These are phyloP conservation scores for Serilophus lunatus DNA, from an alignment of 2,113 vertebrate species.

Conservation along the genomic window DNA sequence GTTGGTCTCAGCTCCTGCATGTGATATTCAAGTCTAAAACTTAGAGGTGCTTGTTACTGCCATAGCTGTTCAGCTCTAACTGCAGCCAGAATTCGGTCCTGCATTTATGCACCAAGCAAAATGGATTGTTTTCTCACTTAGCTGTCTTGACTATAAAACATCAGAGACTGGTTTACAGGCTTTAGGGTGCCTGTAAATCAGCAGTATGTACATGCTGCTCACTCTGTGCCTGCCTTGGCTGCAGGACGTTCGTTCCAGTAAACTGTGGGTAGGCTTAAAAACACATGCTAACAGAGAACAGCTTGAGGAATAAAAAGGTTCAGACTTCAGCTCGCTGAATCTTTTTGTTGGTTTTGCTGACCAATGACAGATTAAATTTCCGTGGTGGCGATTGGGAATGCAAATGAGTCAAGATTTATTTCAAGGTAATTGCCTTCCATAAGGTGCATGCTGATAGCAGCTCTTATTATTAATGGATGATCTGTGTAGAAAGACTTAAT, in stretches of 20 bases:
- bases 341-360: neutral
- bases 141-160: neutral
- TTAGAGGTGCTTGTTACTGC: neutral
- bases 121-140: neutral
- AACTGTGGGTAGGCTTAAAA: neutral
- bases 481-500: neutral
- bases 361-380: neutral
- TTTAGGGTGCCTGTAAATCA: neutral
- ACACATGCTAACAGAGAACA: neutral
- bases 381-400: neutral
- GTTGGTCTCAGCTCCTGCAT: neutral
- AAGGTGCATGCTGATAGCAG: neutral
- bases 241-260: neutral
- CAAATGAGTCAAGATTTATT: neutral
- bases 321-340: neutral
- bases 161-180: neutral
- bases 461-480: neutral
- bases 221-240: neutral
- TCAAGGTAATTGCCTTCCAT: neutral
- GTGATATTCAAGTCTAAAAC: neutral
- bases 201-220: neutral
- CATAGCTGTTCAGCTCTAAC: neutral
- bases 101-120: neutral
- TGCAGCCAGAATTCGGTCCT: neutral
- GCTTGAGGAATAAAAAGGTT: neutral